A percentile compares a stretch with the other conserved stretches of the same genome.
Conservation (phyloP, 2,888 invertebrate species). For the Leptopilina myrica region DNA sequence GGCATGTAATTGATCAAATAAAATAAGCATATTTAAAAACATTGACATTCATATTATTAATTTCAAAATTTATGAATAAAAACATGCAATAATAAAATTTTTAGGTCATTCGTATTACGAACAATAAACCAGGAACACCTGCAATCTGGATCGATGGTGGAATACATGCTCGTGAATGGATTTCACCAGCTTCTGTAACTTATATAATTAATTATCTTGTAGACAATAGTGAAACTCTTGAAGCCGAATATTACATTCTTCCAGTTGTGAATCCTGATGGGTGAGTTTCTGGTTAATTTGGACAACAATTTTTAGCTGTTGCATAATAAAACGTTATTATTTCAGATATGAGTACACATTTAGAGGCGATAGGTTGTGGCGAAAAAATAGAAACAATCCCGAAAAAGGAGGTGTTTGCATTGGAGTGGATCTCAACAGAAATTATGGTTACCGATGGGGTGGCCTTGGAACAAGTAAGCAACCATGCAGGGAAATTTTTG, state of each 20-base stretch:
- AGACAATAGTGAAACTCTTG: constrained; percentile 83
- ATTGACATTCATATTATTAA: background rate
- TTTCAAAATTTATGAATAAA: constrained; percentile 5
- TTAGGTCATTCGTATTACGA: constrained; percentile 81
- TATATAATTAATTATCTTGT: constrained; percentile 85
- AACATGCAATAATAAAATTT: background rate
- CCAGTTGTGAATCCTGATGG: constrained; percentile 85
- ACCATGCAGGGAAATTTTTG: constrained; percentile 89
- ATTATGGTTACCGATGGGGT: constrained; percentile 93
- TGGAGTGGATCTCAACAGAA: constrained; percentile 91
- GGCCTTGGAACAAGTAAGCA: constrained; percentile 89
- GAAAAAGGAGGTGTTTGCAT: constrained; percentile 81
- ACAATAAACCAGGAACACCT: constrained; percentile 80
- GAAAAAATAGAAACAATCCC: constrained; percentile 83
- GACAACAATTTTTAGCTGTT: background rate
- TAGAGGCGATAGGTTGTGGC: constrained; percentile 88
- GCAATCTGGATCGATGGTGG: constrained; percentile 88
- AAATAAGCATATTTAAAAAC: too few species aligned
- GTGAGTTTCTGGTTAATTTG: constrained; percentile 74
- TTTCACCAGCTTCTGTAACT: constrained; percentile 87
- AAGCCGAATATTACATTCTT: constrained; percentile 84
- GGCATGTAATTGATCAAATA: constrained; percentile 65
- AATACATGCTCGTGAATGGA: constrained; percentile 95
- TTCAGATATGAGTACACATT: constrained; percentile 93
- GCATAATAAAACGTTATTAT: background rate